Evolutionary conservation across 2,797 vertebrate species (phyloP), one percentile per base, ranked within the genome.

Genomic region (Meriones psammophilus): DNA sequence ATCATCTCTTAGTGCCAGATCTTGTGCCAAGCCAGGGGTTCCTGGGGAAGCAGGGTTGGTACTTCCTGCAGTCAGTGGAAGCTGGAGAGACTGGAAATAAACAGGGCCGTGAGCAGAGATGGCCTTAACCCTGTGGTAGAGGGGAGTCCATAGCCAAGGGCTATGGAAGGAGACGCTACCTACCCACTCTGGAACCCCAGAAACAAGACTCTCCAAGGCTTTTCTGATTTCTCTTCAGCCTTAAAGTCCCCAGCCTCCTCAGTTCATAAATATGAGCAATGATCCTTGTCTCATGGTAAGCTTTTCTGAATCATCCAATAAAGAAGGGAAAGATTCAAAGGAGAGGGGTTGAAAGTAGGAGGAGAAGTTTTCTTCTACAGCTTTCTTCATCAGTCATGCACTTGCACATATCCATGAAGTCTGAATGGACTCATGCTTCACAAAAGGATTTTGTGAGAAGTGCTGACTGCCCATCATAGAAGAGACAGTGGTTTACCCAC

Each of bases 221-320:
- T 83, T 83, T 39, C 56, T 36, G 33, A 50, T 77, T 87, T 60
- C 6, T 92, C 14, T 50, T 68, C 77, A 84, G 28, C 33, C 2
- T n/a, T 78, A 68, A 89, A 89, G 62, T 68, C 22, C 15, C 58
- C 8, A 64, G 4, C 28, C 62, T 93, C 69, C 69, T 95, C 42
- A 46, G 2, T 60, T 86, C 33, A 62, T 28, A 33, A 89, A 73
- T 30, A 62, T 24, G 77, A 80, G 86, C 0, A 8, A 36, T 36
- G 88, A n/a, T 89, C 73, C n/a, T 96, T 94, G 92, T 85, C 66
- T 93, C 33, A 33, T 42, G 81, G 39, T 91, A 86, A 93, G n/a
- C 36, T 93, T 94, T 96, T 64, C 78, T 42, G 77, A 13, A 88
- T 97, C 62, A 84, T 13, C 6, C 62, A 64, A 2, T 15, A 39